Evolutionary conservation across 2,113 vertebrate species (phyloP), one percentile per base, ranked within the genome.

Genomic region (Gymnarchus niloticus): DNA sequence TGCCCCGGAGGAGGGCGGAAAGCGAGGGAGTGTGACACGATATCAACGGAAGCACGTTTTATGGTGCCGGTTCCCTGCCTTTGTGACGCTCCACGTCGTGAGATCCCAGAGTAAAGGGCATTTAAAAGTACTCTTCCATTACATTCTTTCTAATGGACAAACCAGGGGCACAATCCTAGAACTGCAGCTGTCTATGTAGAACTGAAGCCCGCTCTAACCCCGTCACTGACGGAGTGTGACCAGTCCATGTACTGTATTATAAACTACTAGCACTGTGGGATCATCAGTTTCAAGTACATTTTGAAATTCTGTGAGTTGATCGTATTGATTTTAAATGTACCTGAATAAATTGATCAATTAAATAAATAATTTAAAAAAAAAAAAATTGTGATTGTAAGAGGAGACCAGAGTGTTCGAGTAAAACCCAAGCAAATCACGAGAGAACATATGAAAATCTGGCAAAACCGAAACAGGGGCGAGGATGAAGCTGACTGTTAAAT

Each of bases 51-150:
- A 23, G 37, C 44, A 78, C 41, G 76, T 48, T 81, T 82, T 49
- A 48, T 76, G 61, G 81, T 49, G 52, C 87, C 46, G 49, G 81
- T 87, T 89, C 84, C 76, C 56, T 41, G 76, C 33, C 78, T 88
- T 89, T 7, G 83, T 91, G 89, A 91, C 87, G 88, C 19, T 19
- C 82, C 56, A 33, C 85, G 73, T 65, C 87, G 85, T 87, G 69
- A 87, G 85, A 91, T 91, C 86, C 84, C 88, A 83, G 48, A 41
- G 77, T 46, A 0, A 85, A 81, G 87, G 17, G 21, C 54, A 83
- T n/a, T 83, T 88, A 89, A 77, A 59, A 76, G 73, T 57, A 56
- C 28, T 81, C n/a, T 56, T 52, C 28, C 44, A 12, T 83, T 49
- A 83, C 84, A 23, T 56, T 41, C 28, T 4, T 85, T 52, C 76